Evolutionary conservation across 2,113 vertebrate genomes (phyloP).

Genomic region (Atherinomorus stipes): DNA sequence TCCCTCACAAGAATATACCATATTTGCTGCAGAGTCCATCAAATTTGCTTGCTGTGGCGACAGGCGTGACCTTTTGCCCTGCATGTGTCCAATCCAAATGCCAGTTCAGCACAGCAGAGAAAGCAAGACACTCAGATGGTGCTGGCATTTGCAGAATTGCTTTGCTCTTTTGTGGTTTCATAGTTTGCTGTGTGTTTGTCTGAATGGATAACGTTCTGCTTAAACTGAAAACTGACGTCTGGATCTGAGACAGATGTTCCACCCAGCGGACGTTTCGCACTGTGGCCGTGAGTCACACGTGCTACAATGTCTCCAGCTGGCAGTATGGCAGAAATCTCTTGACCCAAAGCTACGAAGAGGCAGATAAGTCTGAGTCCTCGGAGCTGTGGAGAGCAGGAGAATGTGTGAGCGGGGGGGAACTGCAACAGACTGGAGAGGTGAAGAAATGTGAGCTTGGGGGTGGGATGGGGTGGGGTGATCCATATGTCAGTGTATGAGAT

Average conservation of each 20-base stretch:
- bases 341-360: background rate
- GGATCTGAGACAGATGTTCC: conserved; percentile 29
- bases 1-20: background rate
- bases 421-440: conserved; percentile 29
- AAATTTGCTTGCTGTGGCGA: conserved; percentile 37
- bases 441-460: conserved; percentile 28
- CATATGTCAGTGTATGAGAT: conserved; percentile 60
- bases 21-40: conserved; percentile 39
- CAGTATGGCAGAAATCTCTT: background rate
- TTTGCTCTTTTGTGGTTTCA: conserved; percentile 1
- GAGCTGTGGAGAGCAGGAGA: conserved; percentile 13
- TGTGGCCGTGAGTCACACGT: conserved; percentile 15
- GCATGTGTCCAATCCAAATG: conserved; percentile 61
- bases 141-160: conserved; percentile 57
- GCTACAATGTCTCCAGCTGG: conserved; percentile 1
- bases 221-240: conserved; percentile 11
- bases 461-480: conserved; percentile 24
- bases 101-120: conserved; percentile 53
- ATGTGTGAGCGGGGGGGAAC: background rate
- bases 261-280: background rate
- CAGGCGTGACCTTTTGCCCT: conserved; percentile 58
- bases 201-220: background rate
- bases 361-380: background rate
- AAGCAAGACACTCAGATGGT: conserved; percentile 23
- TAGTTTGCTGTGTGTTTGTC: background rate